Percentiles rank a stretch among this genome's conserved stretches.
Evolutionary conservation across 1,140 invertebrate species (phyloP).

Genomic region (Pollicipes pollicipes): DNA sequence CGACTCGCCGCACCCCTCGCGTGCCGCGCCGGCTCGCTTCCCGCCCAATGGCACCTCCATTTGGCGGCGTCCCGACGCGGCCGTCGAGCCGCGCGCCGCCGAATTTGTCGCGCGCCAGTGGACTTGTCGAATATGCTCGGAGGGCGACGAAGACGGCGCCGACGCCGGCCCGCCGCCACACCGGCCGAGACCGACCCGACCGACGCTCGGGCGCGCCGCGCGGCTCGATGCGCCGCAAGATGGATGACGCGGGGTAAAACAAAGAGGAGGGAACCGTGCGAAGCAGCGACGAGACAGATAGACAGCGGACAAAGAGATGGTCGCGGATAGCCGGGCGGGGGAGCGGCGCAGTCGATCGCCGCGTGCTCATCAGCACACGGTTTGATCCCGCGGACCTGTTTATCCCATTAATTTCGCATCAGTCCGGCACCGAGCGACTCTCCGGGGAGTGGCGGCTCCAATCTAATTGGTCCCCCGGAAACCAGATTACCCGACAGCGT

Average conservation of each 20-base stretch:
- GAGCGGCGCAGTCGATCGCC: neutral
- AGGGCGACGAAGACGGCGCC: neutral
- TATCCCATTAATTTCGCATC: conserved; percentile 7
- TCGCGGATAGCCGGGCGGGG: neutral
- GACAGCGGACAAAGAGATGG: neutral
- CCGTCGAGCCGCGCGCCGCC: neutral
- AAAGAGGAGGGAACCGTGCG: neutral
- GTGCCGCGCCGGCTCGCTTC: neutral
- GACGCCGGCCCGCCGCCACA: neutral
- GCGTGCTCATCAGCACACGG: neutral
- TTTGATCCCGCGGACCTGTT: conserved; percentile 1
- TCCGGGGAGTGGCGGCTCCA: neutral
- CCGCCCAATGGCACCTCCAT: neutral
- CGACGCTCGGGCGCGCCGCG: no score
- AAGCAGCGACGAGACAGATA: neutral
- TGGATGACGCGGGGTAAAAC: neutral
- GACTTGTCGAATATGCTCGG: neutral
- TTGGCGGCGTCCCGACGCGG: neutral
- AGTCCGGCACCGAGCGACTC: neutral
- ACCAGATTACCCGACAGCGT: neutral
- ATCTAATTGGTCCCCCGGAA: conserved; percentile 6
- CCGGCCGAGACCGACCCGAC: no score
- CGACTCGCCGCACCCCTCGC: conserved; percentile 4
- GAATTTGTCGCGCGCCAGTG: no score
- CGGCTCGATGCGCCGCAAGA: neutral